Base-by-base conservation (phyloP, 2,113 vertebrate species). In the Myrmecobius fasciatus region DNA sequence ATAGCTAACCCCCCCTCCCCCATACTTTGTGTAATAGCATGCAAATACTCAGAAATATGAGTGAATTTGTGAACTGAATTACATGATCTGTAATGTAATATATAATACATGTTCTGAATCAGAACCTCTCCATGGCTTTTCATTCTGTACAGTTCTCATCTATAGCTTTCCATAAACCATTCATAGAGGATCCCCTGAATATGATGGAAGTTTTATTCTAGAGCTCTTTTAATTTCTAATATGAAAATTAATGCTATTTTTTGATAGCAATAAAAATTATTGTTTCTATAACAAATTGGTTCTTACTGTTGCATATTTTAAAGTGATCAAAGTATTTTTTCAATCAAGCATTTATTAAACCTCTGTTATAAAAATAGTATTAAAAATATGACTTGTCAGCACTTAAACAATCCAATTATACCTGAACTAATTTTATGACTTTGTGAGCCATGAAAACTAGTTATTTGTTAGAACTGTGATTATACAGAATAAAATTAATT, bases 311-410 rank as follows among this genome's bases (percentile, higher is more conserved):
- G 10, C 31, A 11, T 92, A 47, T 54, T 91, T 90, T 53, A 95
- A 92, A 52, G 48, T 47, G 46, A 90, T 90, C 89, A 90, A 49
- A 90, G 28, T 49, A 90, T 49, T 43, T 83, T 75, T 43, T 83
- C 17, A 83, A 24, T 83, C 67, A 43, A 43, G 36, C 17, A n/a
- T 90, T 51, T 51, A n/a, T 90, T 49, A 90, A 47, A 90, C 3
- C 31, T 5, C 25, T 49, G 9, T 47, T 90, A 48, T 49, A 25
- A 51, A 47, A 14, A 91, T 47, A 89, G 89, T 92, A 48, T 91
- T 95, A 89, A 94, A 90, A 89, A 51, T 48, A 25, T 31, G 26
- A 93, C 51, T 93, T 95, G 67, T 83, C n/a, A 83, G 67, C 67
- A 83, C n/a, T 83, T 83, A 83, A 43, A 36, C 12, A 67, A 67